Evolutionary conservation across 2,113 vertebrate species (phyloP), one percentile per base, ranked within the genome.

Genomic region (Ploceus nigricollis): DNA sequence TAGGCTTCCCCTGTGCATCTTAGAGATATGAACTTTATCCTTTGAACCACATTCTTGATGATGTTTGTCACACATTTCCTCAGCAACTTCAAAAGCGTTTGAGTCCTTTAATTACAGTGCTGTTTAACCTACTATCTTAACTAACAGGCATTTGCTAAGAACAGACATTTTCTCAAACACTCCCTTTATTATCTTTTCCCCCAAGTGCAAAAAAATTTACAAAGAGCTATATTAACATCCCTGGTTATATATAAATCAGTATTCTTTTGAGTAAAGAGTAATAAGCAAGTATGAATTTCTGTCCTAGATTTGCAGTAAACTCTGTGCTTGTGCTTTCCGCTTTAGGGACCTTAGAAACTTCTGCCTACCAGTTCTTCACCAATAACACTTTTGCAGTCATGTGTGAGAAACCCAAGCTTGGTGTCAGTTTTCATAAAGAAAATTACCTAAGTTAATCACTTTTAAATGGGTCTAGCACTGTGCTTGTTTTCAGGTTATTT

Each of bases 11-110:
- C 9, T 73, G 17, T 54, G 61, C 48, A 22, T 76, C 81, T 90
- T 22, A 61, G 48, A 91, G 89, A 93, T 91, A 93, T 12, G 53
- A 95, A 84, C 68, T 50, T 23, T 58, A 33, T 51, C 69, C 87
- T 97, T 95, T 95, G 94, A 96, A 94, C 82, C 30, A 73, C 93
- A 80, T 95, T 96, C 95, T 91, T 96, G 42, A 82, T 79, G 30
- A 53, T 79, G 93, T 70, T 96, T 94, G 91, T 96, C 93, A 96
- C 78, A 50, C 17, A 93, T 42, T 95, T 96, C 91, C 87, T 96
- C 75, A 87, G 54, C 61, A 87, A 95, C 93, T 95, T 97, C 94
- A 95, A 91, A 97, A 94, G 96, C 31, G 18, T 87, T 60, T 33
- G n/a, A 89, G 50, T 80, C 75, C 91, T 96, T 94, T 97, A 94